These are phyloP conservation scores for Pseudorhombus dupliciocellatus DNA, from an alignment of 2,113 vertebrate species.

Conservation along the genomic window DNA sequence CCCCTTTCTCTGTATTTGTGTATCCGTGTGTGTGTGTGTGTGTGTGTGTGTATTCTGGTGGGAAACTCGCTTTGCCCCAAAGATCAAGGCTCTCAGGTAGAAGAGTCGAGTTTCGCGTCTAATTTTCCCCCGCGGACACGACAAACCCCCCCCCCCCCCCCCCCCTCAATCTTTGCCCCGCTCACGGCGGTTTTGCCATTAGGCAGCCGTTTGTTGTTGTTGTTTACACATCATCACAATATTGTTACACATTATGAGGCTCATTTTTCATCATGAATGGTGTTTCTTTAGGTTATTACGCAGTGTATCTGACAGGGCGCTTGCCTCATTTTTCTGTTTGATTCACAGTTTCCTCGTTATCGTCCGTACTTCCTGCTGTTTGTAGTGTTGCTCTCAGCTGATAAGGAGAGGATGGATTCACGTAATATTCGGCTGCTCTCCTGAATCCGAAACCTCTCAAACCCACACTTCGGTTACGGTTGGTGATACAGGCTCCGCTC, in stretches of 20 bases:
- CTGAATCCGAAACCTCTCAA: background rate
- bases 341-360: slow-evolving; percentile 5
- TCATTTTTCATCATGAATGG: slow-evolving; percentile 38
- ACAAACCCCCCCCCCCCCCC: slow-evolving; percentile 20
- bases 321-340: background rate
- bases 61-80: slow-evolving; percentile 48
- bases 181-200: slow-evolving; percentile 20
- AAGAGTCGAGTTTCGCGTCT: slow-evolving; percentile 62
- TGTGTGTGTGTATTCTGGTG: slow-evolving; percentile 53
- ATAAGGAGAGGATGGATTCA: background rate
- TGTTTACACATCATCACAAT: slow-evolving; percentile 38
- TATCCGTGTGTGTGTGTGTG: background rate
- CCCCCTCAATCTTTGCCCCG: slow-evolving; percentile 18
- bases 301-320: background rate
- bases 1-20: slow-evolving; percentile 46
- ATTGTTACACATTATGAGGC: slow-evolving; percentile 28
- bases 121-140: slow-evolving; percentile 13
- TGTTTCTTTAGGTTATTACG: slow-evolving; percentile 22
- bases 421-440: background rate
- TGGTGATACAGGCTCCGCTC: background rate
- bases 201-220: slow-evolving; percentile 13
- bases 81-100: slow-evolving; percentile 62
- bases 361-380: background rate
- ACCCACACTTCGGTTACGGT: background rate
- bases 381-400: background rate